These are phyloP conservation scores for Bilobella aurantiaca DNA, from an alignment of 1,140 invertebrate species.

Conservation along the genomic window DNA sequence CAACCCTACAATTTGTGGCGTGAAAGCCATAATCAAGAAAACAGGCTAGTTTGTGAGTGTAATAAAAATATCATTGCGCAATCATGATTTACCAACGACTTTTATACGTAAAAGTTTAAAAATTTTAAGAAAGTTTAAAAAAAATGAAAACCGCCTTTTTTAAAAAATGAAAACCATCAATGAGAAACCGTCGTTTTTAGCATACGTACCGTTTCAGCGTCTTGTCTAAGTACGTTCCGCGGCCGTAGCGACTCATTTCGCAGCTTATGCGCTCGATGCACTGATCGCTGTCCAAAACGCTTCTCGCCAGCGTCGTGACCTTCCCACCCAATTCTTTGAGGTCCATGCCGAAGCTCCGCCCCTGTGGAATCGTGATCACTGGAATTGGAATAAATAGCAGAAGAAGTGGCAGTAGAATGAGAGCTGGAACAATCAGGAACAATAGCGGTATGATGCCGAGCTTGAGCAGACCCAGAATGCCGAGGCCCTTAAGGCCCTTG, in stretches of 20 bases:
- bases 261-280: conserved; percentile 31
- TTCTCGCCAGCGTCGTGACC: conserved; percentile 24
- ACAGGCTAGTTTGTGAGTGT: too few relatives aligned
- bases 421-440: conserved; percentile 15
- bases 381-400: conserved; percentile 30
- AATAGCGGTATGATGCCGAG: conserved; percentile 20
- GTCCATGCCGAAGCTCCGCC: conserved; percentile 12
- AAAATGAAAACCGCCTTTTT: too few relatives aligned
- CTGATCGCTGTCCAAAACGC: conserved; percentile 30
- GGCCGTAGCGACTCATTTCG: conserved; percentile 24
- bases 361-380: conserved; percentile 27
- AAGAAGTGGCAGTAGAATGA: conserved; percentile 26
- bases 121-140: too few relatives aligned
- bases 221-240: conserved; percentile 26
- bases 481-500: conserved; percentile 30
- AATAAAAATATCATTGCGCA: too few relatives aligned
- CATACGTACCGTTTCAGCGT: conserved; percentile 21
- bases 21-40: too few relatives aligned
- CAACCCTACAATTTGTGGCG: not conserved
- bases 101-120: too few relatives aligned
- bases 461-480: conserved; percentile 19
- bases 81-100: too few relatives aligned
- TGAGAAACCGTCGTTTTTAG: too few relatives aligned
- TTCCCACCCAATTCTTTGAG: conserved; percentile 24
- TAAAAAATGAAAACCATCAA: too few relatives aligned